These are phyloP conservation scores for Amphibalanus amphitrite DNA, from an alignment of 1,140 invertebrate species.

Conservation along the genomic window DNA sequence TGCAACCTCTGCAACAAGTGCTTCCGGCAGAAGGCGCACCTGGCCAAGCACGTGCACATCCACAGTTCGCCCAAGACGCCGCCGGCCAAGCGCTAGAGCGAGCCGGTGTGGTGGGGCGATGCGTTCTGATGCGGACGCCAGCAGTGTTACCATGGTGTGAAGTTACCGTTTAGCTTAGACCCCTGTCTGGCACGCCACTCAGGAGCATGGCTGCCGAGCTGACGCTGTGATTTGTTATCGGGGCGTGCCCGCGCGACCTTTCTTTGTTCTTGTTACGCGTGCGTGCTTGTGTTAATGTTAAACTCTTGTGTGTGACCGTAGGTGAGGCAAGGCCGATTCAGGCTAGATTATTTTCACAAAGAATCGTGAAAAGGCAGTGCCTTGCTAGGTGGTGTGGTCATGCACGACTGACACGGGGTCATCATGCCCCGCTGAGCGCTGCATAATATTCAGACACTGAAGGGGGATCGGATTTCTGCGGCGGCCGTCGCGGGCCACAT, in stretches of 20 bases:
- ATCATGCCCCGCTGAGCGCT: not conserved
- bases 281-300: not conserved
- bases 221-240: not conserved
- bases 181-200: not conserved
- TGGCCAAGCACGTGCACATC: constrained; percentile 93
- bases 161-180: not conserved
- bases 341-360: not conserved
- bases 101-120: not conserved
- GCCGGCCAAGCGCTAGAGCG: not conserved
- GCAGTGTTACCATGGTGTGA: not conserved
- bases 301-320: too few relatives aligned
- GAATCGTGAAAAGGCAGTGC: not conserved
- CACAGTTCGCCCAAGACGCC: constrained; percentile 43
- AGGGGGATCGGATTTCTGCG: too few relatives aligned
- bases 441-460: not conserved
- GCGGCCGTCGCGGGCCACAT: too few relatives aligned
- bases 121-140: not conserved
- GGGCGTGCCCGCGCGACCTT: not conserved
- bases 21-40: constrained; percentile 87
- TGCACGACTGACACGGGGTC: not conserved
- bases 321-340: not conserved
- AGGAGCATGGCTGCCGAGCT: not conserved
- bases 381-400: too few relatives aligned
- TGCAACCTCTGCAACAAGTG: constrained; percentile 79
- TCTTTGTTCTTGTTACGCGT: not conserved